Base-by-base conservation (phyloP, 2,113 vertebrate species). In the Lampris incognitus region DNA sequence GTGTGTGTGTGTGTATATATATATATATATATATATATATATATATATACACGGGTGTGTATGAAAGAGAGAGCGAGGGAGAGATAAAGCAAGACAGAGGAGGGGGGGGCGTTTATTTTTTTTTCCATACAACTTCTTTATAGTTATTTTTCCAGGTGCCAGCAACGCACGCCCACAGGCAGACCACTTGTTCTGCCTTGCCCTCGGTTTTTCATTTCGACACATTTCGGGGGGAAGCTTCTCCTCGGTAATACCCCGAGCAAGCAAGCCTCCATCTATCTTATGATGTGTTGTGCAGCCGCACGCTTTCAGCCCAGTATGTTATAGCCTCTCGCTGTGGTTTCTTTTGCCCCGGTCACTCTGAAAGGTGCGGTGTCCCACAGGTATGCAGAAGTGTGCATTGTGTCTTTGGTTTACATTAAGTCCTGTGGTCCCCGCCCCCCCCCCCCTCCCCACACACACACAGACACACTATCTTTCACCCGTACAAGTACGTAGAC, bases 61-160 rank as follows among this genome's bases (percentile, higher is more conserved):
- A 46, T 38, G n/a, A 2, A n/a, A 9, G n/a, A 10, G 39, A 44
- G 24, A 65, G 65, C 76, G 62, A 51, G 39, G 41, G 55, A 40
- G 49, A 13, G 54, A 1, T 11, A 82, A 71, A 84, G 38, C 41
- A 41, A 67, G 3, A 71, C 7, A 60, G 37, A 60, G 9, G 10
- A 41, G 62, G 71, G 58, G 44, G 51, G 56, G 48, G 69, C 5
- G 64, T 5, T 74, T 81, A 71, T 77, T 90, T 76, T 87, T 85
- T 76, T 87, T 85, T 78, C 81, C 75, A 79, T 62, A 58, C 2
- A 69, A 41, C 69, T 59, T 60, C 68, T 73, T 72, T 80, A 78
- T 85, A 46, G 81, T 70, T 89, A 80, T 87, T 91, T 87, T 82
- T 87, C 85, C 76, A 87, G 84, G 85, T 88, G 85, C 46, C 69